phyloP scores from a whole-genome alignment of 2,888 invertebrate genomes.

The Tenodera sinensis region DNA sequence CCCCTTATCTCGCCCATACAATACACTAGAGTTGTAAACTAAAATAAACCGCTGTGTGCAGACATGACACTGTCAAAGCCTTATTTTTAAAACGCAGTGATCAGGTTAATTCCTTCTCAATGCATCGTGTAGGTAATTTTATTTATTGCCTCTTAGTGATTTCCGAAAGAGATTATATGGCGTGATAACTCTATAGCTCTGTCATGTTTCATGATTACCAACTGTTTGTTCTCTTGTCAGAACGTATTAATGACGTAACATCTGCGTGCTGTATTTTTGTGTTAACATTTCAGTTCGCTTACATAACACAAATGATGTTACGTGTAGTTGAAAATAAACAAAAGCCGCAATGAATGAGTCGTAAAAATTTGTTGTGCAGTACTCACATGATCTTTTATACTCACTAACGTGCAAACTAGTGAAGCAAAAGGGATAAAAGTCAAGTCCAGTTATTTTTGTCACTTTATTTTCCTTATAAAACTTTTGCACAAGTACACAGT shows the following conservation, averaged over 20 bases:
- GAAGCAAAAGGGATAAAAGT: too few relatives aligned
- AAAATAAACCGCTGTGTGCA: neutral
- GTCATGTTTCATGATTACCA: neutral
- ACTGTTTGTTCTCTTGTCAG: neutral
- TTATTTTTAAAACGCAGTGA: neutral
- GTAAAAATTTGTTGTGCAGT: too few relatives aligned
- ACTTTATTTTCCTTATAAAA: too few relatives aligned
- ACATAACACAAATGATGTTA: neutral
- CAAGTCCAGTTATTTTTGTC: too few relatives aligned
- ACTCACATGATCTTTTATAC: too few relatives aligned
- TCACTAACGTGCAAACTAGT: too few relatives aligned
- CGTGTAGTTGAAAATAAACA: too few relatives aligned
- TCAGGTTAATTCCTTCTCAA: neutral
- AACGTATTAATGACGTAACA: too few relatives aligned
- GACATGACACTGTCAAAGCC: neutral
- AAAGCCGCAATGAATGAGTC: too few relatives aligned
- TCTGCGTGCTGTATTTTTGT: neutral
- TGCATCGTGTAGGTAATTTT: neutral
- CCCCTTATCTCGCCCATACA: too few relatives aligned
- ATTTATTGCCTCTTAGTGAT: neutral
- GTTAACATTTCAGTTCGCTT: neutral
- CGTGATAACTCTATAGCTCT: neutral
- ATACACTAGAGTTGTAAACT: neutral
- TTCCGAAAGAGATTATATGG: neutral
- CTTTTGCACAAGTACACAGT: too few relatives aligned